phyloP scores from a whole-genome alignment of 2,113 vertebrate genomes.

The Sebastes fasciatus region DNA sequence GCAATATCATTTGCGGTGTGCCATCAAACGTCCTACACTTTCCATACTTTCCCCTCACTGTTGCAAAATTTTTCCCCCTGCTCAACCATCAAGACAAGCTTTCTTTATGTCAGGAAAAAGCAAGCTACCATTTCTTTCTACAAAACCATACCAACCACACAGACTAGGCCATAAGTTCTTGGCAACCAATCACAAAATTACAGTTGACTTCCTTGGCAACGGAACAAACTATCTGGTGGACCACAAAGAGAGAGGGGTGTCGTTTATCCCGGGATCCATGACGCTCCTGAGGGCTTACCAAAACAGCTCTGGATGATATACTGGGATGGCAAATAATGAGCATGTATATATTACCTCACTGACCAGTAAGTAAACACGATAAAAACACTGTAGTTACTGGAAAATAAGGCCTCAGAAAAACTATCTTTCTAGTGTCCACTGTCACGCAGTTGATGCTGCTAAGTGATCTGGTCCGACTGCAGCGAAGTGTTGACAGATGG shows the following conservation, averaged over 20 bases:
- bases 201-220: constrained; percentile 80
- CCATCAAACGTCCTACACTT: constrained; percentile 78
- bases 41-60: constrained; percentile 73
- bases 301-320: constrained; percentile 65
- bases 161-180: constrained; percentile 70
- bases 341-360: constrained; percentile 72
- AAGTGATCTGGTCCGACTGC: constrained; percentile 27
- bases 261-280: constrained; percentile 62
- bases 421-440: constrained; percentile 17
- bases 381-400: constrained; percentile 51
- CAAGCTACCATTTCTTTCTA: constrained; percentile 71
- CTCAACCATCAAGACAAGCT: constrained; percentile 69
- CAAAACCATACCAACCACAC: constrained; percentile 75
- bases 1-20: constrained; percentile 79
- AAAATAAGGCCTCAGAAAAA: constrained; percentile 54
- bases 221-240: constrained; percentile 69
- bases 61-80: constrained; percentile 69
- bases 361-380: constrained; percentile 65
- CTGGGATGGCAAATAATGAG: constrained; percentile 51
- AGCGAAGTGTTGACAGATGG: constrained; percentile 48
- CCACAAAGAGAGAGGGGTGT: constrained; percentile 70
- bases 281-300: constrained; percentile 62
- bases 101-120: constrained; percentile 72
- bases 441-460: constrained; percentile 16
- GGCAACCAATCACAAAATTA: constrained; percentile 81